Base-by-base conservation (phyloP, 2,888 invertebrate genomes). In the Stegana nigrithorax region DNA sequence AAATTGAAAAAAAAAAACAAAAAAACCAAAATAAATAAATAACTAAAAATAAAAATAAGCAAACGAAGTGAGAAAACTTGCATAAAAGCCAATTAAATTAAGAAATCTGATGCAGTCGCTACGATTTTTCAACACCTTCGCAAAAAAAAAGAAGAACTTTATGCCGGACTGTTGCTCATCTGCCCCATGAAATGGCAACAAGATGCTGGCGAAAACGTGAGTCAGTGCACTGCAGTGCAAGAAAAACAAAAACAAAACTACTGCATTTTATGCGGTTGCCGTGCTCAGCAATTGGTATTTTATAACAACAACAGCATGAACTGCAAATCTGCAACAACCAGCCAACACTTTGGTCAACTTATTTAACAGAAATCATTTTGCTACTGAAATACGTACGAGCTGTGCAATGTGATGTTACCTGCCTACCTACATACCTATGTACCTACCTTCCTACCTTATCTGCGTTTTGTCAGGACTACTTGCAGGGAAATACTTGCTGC, bases 351-450 rank as follows among this genome's bases (percentile, higher is more conserved):
- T 65, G 36, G 73, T 70, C 67, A 67, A 73, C 75, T 75, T 80
- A 81, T 80, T 80, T 80, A 80, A 80, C 82, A 80, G 81, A 80
- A 81, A 81, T 80, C 75, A 78, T 70, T 66, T 67, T 71, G 80
- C 80, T 80, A 80, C 82, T 81, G 81, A 68, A 80, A 81, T 80
- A 80, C 82, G 78, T 78, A 62, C 58, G n/a, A n/a, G n/a, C n/a
- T n/a, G n/a, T n/a, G n/a, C n/a, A n/a, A n/a, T n/a, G n/a, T n/a
- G n/a, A n/a, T n/a, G n/a, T n/a, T n/a, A n/a, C n/a, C n/a, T n/a
- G n/a, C n/a, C n/a, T n/a, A n/a, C n/a, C n/a, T 39, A 39, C 39
- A 39, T 39, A 39, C 39, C 17, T 39, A 17, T 39, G 12, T 39
- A 39, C n/a, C n/a, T n/a, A n/a, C n/a, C n/a, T n/a, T n/a, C n/a